Base-by-base conservation (phyloP, 2,888 invertebrate genomes). In the Eumacrocentrus americanus region DNA sequence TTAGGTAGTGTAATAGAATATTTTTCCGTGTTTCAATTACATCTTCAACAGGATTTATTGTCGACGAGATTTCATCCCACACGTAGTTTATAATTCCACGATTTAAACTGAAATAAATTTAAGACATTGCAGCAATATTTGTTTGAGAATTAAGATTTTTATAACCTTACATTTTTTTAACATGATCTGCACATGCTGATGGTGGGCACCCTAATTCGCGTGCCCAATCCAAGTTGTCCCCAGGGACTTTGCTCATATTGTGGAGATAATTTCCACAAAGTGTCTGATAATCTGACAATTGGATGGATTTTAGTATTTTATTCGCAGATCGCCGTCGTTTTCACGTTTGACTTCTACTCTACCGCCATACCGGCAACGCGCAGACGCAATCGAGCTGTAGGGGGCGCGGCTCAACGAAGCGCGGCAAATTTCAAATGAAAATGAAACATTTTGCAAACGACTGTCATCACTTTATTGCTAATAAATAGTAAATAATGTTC, bases 11-110 rank as follows among this genome's bases (percentile, higher is more conserved):
- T 4, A 77, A 58, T 46, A 78, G 63, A 59, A 78, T 68, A 62
- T 76, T 77, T 61, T 75, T 75, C 22, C 69, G 66, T 51, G 64
- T 53, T 51, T 70, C 70, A 12, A 38, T 57, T 22, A 72, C 70
- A 62, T 74, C 67, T 6, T 65, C 44, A 6, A 56, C 51, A 16
- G 72, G 65, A 47, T 66, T 60, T 18, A 70, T 64, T 50, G 59
- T 18, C 48, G 66, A 66, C 3, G 71, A 67, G 34, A 75, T 59
- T 38, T 75, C 70, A 38, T 77, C 74, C 77, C 77, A 78, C 12
- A 76, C 22, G 3, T 72, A 50, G 18, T 71, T 74, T n/a, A 65
- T 38, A n/a, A 71, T 60, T 57, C 74, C 76, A 58, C 67, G 38
- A 23, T 53, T 20, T 5, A 47, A 23, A 18, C 38, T 40, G 40